Evolutionary conservation across 2,888 invertebrate species (phyloP).

Genomic region (Hemicrepidius hirtus): DNA sequence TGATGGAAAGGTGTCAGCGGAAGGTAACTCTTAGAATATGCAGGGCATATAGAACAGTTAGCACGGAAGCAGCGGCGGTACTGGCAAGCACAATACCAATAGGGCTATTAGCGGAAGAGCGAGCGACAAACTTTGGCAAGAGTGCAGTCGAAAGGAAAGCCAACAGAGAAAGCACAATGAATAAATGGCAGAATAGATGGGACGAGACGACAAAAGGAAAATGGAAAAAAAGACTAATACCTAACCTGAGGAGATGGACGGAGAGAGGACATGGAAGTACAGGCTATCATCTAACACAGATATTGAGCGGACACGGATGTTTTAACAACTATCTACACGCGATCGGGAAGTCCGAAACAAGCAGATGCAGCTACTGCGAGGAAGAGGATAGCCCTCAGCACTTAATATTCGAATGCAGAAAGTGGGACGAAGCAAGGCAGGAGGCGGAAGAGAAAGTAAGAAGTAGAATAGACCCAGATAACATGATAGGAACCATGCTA

Average conservation of each 20-base stretch:
- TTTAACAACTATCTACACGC: neutral
- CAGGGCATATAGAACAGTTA: conserved; percentile 45
- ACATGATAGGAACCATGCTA: neutral
- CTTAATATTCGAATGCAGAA: neutral
- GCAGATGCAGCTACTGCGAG: neutral
- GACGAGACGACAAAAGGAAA: neutral
- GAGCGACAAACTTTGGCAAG: neutral
- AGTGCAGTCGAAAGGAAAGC: neutral
- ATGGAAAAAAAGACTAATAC: conserved; percentile 1
- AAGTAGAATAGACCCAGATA: neutral
- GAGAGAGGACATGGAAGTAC: neutral
- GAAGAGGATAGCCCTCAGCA: neutral
- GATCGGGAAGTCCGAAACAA: neutral
- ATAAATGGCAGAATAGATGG: conserved; percentile 48
- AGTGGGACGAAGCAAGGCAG: neutral
- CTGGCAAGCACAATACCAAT: conserved; percentile 41
- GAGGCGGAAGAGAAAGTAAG: neutral
- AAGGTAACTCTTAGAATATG: neutral
- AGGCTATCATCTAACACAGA: neutral
- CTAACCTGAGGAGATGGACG: neutral
- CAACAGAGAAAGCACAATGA: conserved; percentile 11
- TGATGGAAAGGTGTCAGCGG: neutral
- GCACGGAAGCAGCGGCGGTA: conserved; percentile 39
- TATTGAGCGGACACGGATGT: neutral
- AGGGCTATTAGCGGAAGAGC: conserved; percentile 36